These are phyloP conservation scores for Pediacus dermestoides DNA, from an alignment of 2,888 invertebrate species.

Conservation along the genomic window DNA sequence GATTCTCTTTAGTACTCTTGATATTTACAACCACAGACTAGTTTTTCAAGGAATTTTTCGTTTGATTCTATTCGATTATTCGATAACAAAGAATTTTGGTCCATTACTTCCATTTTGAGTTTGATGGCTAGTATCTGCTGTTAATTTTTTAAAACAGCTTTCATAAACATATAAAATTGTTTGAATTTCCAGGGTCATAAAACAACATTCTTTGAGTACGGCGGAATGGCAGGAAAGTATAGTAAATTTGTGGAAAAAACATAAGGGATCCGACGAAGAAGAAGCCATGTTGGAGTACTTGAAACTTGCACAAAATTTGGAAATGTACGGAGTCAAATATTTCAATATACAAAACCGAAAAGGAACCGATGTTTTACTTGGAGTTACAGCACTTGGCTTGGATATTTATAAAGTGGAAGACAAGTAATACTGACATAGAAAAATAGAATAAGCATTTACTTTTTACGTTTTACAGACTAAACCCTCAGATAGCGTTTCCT, in stretches of 20 bases:
- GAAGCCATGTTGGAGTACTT: conserved; percentile 99
- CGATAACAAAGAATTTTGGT: too few relatives aligned
- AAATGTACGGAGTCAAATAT: conserved; percentile 98
- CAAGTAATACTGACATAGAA: conserved; percentile 57
- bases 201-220: conserved; percentile 95
- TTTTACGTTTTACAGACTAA: conserved; percentile 62
- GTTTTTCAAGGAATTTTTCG: too few relatives aligned
- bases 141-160: too few relatives aligned
- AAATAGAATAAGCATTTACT: not conserved
- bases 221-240: conserved; percentile 97
- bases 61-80: too few relatives aligned
- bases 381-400: conserved; percentile 94
- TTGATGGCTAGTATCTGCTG: too few relatives aligned
- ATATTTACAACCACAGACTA: too few relatives aligned
- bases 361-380: conserved; percentile 93
- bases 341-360: conserved; percentile 99
- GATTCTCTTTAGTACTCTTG: too few relatives aligned
- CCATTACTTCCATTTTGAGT: too few relatives aligned
- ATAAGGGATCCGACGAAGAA: conserved; percentile 83
- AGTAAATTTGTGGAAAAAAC: conserved; percentile 96
- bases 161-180: too few relatives aligned
- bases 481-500: conserved; percentile 97
- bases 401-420: conserved; percentile 98
- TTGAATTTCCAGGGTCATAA: conserved; percentile 67
- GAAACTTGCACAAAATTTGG: conserved; percentile 93